Evolutionary conservation across 2,888 invertebrate species (phyloP), one percentile per base, ranked within the genome.

Genomic region (Ametastegia equiseti): DNA sequence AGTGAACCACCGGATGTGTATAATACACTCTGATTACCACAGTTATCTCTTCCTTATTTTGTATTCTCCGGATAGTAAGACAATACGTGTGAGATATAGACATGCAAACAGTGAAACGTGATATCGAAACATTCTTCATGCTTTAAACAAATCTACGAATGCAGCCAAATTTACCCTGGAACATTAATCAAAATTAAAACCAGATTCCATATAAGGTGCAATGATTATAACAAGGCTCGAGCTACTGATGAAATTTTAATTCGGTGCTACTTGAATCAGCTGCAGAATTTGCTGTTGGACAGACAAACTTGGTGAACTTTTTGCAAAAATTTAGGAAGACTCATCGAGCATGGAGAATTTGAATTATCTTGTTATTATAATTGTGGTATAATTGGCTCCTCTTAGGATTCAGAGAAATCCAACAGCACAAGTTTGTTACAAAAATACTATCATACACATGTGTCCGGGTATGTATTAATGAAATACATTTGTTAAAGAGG

Each of bases 41-140:
- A 9, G 23, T 23, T 54, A 54, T 54, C 15, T 33, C n/a, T 0
- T 54, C n/a, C 6, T 19, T n/a, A n/a, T 19, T 67, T 39, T 67
- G 15, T 47, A 4, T 45, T 33, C 27, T 47, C 30, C 23, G n/a
- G n/a, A 75, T 19, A 75, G 54, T n/a, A 23, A 54, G n/a, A 30
- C 19, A 45, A 47, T 71, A 19, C 19, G 11, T 54, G 36, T 33
- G 36, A 36, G 33, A 73, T 11, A 45, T 54, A 39, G 63, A 30
- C 78, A 45, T 78, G 81, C 80, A 80, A 67, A 80, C 42, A 67
- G 36, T 67, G 71, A 82, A 60, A 50, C 73, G 80, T 42, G 60
- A 67, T 65, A 80, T 79, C 54, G 33, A n/a, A 47, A 81, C 88
- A 88, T 88, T 87, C 85, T 60, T 81, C 88, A 88, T 88, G 88